phyloP scores from a whole-genome alignment of 2,888 invertebrate genomes.

The Cantharis lateralis region DNA sequence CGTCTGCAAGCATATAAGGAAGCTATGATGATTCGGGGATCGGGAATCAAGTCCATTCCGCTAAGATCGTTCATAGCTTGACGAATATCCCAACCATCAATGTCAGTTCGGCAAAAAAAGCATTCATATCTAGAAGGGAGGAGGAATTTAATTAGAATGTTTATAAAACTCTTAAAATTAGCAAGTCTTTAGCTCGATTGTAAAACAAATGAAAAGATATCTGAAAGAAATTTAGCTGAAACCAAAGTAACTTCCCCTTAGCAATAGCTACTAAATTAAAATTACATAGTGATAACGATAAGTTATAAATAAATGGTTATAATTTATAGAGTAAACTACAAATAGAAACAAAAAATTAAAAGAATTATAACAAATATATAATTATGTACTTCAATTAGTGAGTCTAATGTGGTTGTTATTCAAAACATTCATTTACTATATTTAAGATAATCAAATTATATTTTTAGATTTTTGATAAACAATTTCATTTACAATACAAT shows the following conservation, averaged over 20 bases:
- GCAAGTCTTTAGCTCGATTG: not conserved
- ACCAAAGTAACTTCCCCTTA: not conserved
- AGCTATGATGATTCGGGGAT: conserved; percentile 63
- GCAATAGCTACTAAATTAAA: not conserved
- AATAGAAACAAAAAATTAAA: not conserved
- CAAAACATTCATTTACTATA: not conserved
- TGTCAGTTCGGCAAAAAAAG: conserved; percentile 82
- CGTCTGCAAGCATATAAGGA: conserved; percentile 66
- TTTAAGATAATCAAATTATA: not conserved
- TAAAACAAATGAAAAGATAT: not conserved
- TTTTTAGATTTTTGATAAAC: not conserved
- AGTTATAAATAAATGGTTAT: not conserved
- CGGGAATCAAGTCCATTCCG: conserved; percentile 64
- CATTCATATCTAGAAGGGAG: conserved; percentile 67
- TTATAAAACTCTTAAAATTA: not conserved
- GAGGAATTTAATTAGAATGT: not conserved
- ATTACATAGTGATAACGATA: not conserved
- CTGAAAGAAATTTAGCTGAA: not conserved
- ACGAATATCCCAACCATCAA: conserved; percentile 81
- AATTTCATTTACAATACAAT: not conserved
- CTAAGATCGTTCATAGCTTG: conserved; percentile 61
- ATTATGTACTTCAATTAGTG: not conserved
- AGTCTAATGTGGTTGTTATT: not conserved
- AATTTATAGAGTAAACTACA: not conserved
- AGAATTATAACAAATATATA: not conserved